Evolutionary conservation across 2,113 vertebrate species (phyloP).

Genomic region (Gallinago media): DNA sequence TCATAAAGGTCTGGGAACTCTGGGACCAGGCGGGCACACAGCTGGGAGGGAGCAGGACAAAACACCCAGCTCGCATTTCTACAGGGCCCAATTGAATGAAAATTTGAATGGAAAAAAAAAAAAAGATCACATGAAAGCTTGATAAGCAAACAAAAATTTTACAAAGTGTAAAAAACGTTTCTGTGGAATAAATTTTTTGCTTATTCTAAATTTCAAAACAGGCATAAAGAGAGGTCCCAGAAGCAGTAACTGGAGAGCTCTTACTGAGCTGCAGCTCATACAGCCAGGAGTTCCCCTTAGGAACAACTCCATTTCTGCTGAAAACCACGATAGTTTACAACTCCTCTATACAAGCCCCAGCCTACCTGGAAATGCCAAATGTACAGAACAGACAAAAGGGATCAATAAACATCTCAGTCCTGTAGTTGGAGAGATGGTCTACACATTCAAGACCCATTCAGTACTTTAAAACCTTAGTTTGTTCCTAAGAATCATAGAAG

Average conservation of each 20-base stretch:
- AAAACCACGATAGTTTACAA: background rate
- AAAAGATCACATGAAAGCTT: background rate
- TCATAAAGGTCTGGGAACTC: rapidly evolving
- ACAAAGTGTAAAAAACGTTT: background rate
- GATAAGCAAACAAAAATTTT: background rate
- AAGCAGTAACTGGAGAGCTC: background rate
- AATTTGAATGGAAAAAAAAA: background rate
- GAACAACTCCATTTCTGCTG: background rate
- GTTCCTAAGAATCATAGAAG: background rate
- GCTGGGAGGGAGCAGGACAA: background rate
- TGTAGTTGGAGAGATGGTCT: background rate
- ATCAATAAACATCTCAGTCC: background rate
- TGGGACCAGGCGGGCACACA: background rate
- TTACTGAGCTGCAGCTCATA: background rate
- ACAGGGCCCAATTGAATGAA: background rate
- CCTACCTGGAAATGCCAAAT: background rate
- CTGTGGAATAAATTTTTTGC: background rate
- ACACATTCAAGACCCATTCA: background rate
- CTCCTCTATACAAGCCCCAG: background rate
- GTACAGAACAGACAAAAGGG: background rate
- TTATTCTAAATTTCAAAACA: background rate
- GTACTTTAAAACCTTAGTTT: background rate
- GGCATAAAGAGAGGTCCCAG: background rate
- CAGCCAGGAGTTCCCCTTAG: background rate
- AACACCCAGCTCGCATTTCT: background rate